Evolutionary conservation across 2,888 invertebrate genomes (phyloP), one percentile per base, ranked within the genome.

Genomic region (Aquatica leii): DNA sequence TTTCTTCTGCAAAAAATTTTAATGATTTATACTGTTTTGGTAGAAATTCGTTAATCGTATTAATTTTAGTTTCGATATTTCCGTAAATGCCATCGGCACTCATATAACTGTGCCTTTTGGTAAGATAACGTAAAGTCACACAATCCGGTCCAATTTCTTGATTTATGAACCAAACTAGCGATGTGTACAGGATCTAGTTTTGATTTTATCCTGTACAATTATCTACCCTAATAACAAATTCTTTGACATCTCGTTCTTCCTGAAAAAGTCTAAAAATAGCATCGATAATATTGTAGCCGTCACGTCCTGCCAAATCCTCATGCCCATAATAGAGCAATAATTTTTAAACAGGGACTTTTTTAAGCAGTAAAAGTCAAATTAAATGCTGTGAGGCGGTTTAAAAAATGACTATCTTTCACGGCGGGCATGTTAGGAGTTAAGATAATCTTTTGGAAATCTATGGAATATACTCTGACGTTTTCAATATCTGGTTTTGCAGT

Each of bases 371-470:
- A 54, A 2, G 50, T 50, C 20, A 15, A 12, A 41, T 54, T 40
- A 17, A 54, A 54, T 4, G 17, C 55, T 1, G 21, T 12, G 11
- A 54, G 20, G 6, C 21, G 34, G 6, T 41, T 43, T 3, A 18
- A 18, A 18, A 41, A 54, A 21, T n/a, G 41, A 54, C 41, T 41
- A 14, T 37, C 41, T n/a, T 41, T 54, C 14, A 41, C 41, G 4
- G 12, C 24, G n/a, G 41, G 50, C 50, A 50, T 54, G 11, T 20
- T 21, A 17, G 55, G 55, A 15, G 41, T 11, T 21, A 54, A 21
- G 8, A 40, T 14, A 2, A 54, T 41, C 17, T 54, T 54, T 17
- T 46, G 46, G 1, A 46, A 17, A 17, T 46, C 46, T 15, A 46
- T 46, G 5, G 46, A 46, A 17, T 46, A 46, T 14, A 46, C 14